Conservation (phyloP, 1,140 invertebrate genomes). For the Tetranychus urticae region DNA sequence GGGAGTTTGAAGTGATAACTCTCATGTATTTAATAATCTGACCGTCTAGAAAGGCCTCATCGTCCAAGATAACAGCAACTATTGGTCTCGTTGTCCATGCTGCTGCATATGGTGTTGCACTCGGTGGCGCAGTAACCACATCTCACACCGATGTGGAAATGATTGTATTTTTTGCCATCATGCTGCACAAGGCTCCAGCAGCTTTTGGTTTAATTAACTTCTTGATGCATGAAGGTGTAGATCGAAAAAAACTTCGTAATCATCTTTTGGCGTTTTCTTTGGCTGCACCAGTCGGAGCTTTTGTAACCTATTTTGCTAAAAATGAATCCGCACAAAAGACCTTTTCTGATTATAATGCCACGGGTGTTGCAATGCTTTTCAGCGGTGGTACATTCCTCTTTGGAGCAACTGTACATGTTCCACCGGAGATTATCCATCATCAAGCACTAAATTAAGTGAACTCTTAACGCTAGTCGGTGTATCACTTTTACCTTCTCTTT, state of each 20-base stretch:
- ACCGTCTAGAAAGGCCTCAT: neutral
- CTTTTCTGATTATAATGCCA: conserved; percentile 63
- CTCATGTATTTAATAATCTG: too few relatives aligned
- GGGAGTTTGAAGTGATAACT: too few relatives aligned
- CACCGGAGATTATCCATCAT: conserved; percentile 53
- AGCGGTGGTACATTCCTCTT: conserved; percentile 96
- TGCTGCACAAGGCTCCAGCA: conserved; percentile 96
- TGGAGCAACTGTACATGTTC: conserved; percentile 89
- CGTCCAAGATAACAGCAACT: conserved; percentile 58
- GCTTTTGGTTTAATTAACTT: conserved; percentile 95
- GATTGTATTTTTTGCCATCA: conserved; percentile 93
- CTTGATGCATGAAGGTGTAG: conserved; percentile 77
- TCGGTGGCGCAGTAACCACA: conserved; percentile 84
- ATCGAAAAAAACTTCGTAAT: conserved; percentile 54
- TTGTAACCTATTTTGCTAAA: conserved; percentile 79
- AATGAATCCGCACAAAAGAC: conserved; percentile 32
- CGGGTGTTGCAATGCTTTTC: conserved; percentile 83
- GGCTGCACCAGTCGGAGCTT: conserved; percentile 63
- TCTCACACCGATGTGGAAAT: conserved; percentile 85
- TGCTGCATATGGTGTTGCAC: conserved; percentile 84
- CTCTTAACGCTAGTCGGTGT: conserved; percentile 57
- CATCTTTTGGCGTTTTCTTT: conserved; percentile 85
- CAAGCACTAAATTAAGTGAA: conserved; percentile 26
- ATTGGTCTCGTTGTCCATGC: conserved; percentile 90
- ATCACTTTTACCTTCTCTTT: conserved; percentile 53